Base-by-base conservation (phyloP, 2,113 vertebrate genomes). In the Corvus cornix region DNA sequence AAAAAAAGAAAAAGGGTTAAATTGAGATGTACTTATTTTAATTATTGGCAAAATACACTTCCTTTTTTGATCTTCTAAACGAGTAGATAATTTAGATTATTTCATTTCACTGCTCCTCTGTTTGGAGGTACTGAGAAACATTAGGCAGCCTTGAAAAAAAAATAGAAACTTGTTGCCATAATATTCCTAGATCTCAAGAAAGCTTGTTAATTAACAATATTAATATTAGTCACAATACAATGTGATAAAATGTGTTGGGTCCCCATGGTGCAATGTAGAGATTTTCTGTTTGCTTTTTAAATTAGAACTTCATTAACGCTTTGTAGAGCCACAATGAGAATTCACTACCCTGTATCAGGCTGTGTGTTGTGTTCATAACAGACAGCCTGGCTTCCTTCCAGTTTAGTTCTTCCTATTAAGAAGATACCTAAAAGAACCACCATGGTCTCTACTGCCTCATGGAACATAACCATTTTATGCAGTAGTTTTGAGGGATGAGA, bases 181-280 rank as follows among this genome's bases (percentile, higher is more conserved):
- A 96, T 89, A 93, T 79, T 95, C 72, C 88, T 90, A 84, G 83
- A 96, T 95, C 96, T 96, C 93, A 94, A 74, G 95, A 97, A 97
- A 78, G 96, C 93, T 97, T 96, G 95, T 96, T 97, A 97, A 97
- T 96, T 97, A 97, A 96, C 96, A 96, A 96, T 97, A 97, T 97
- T 96, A 96, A 96, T 96, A 97, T 97, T 96, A 97, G 96, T 97
- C 96, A 96, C 92, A 96, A 96, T 95, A 95, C 96, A 96, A 94
- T 82, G 86, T 96, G 95, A 96, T 96, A 97, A 96, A 97, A 95
- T 96, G 96, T 93, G 92, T 92, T 95, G 85, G 59, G 93, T 97
- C 96, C 95, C 96, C 46, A 60, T 19, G 92, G 96, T 97, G 93
- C 96, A 89, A 96, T 96, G 95, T 72, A 95, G 96, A 96, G 93